Evolutionary conservation across 2,888 invertebrate genomes (phyloP), one percentile per base, ranked within the genome.

Genomic region (Acleris cristana): DNA sequence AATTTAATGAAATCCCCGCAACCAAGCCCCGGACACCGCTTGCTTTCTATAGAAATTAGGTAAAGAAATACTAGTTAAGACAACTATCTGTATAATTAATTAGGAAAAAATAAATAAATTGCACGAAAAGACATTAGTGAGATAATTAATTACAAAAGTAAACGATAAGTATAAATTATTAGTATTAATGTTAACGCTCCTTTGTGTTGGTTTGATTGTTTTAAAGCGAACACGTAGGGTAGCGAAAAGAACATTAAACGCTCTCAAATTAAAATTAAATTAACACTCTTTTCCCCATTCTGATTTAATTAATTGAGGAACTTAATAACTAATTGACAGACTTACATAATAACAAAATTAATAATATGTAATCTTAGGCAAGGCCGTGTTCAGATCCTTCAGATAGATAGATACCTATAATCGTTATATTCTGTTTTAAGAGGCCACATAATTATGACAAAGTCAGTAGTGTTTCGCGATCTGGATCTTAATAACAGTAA

Each of bases 91-190:
- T 62, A 57, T 62, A 44, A 76, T 74, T 74, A 72, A 73, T 74
- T 77, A 78, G 74, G 73, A 55, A 59, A 61, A 34, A 40, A 52
- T 65, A 56, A 59, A 67, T 73, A 74, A 74, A 72, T 83, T 79
- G 83, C 85, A 86, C 84, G 85, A 88, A 87, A 90, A 90, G 90
- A 90, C 90, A 87, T 83, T 87, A 90, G 90, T 90, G 90, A 90
- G 90, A 90, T 81, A 80, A 75, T 74, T 77, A 76, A 72, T 65
- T 59, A 66, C 67, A 59, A 62, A 69, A 68, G 30, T 54, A 64
- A 60, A 64, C 64, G 55, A 60, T 55, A n/a, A n/a, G n/a, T n/a
- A 59, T 51, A 60, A 53, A 64, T 60, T 68, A 64, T 49, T 58
- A 62, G 21, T 60, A 51, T 6, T 55, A 62, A 51, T 30, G 30